Base-by-base conservation (phyloP, 2,113 vertebrate genomes). In the Ochotona princeps region DNA sequence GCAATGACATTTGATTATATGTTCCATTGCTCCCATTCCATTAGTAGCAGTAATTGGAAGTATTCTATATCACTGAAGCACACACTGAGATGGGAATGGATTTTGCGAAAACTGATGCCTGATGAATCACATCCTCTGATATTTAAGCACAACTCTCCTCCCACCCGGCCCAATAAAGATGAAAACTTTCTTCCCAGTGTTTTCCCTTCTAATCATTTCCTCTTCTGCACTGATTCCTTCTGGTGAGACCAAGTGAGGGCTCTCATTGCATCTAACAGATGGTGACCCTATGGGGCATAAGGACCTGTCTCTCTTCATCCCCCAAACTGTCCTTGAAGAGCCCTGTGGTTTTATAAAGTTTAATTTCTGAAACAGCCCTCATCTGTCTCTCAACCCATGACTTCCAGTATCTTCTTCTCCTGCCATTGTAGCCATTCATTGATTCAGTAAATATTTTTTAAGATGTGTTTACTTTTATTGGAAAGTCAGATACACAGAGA, bases 41-140 rank as follows among this genome's bases (percentile, higher is more conserved):
- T 94, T 97, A 92, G 74, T n/a, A 70, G 73, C 82, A n/a, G 87
- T 91, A 49, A 94, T 92, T 93, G 89, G 85, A 95, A 89, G 54
- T 91, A 75, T 93, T 89, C 95, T 91, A 1, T 93, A 57, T 93
- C 89, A 72, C 83, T 88, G 79, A 93, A 87, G 61, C 51, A 78
- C 14, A 26, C 47, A 80, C 26, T 44, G 81, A 82, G 89, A 91
- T 44, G 83, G 94, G 44, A 94, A 47, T 87, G 44, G 18, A 23
- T 93, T 95, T 92, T 92, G 74, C 87, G 79, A 72, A 93, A 60
- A 72, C 57, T 74, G 25, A 79, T 74, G 30, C 18, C 81, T 89
- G 12, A 44, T 72, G 61, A 91, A 85, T 94, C 89, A 91, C 54
- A 44, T 78, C 85, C 49, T 87, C 20, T 1, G 30, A 10, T 73